phyloP scores from a whole-genome alignment of 2,797 vertebrate species.

The Muscicapa comitata region DNA sequence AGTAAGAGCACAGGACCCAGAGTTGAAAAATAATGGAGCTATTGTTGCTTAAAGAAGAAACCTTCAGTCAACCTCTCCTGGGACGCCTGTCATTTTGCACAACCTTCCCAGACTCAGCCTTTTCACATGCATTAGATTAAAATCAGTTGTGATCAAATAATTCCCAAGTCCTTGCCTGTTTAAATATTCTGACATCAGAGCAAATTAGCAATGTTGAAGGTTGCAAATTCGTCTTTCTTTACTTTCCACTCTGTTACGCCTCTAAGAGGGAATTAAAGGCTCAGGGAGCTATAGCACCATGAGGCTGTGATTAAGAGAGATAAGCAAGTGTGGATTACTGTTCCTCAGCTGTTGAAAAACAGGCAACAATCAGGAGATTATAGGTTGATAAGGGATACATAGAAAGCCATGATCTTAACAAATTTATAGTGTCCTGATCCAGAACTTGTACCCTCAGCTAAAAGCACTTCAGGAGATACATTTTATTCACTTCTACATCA shows the following conservation, averaged over 20 bases:
- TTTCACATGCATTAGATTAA: conserved; percentile 78
- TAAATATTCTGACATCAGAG: conserved; percentile 83
- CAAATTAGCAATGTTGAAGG: conserved; percentile 82
- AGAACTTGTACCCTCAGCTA: neutral
- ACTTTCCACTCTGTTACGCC: conserved; percentile 80
- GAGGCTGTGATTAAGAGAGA: conserved; percentile 81
- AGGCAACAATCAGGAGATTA: conserved; percentile 79
- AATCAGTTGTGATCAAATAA: conserved; percentile 78
- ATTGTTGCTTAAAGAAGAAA: conserved; percentile 72
- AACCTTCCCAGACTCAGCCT: conserved; percentile 68
- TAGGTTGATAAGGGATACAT: conserved; percentile 71
- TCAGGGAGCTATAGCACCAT: conserved; percentile 71
- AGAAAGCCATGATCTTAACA: conserved; percentile 70
- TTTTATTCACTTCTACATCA: neutral
- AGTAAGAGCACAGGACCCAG: conserved; percentile 1
- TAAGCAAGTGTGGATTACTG: conserved; percentile 79
- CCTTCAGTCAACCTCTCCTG: conserved; percentile 69
- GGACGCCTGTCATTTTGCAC: conserved; percentile 73
- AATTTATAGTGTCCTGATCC: conserved; percentile 50
- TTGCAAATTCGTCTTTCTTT: conserved; percentile 82
- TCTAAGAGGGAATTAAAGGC: conserved; percentile 83
- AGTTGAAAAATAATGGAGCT: conserved; percentile 62
- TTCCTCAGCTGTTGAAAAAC: conserved; percentile 78
- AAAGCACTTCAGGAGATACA: neutral
- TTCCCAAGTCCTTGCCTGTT: conserved; percentile 75